These are phyloP conservation scores for Melieria omissa DNA, from an alignment of 2,888 invertebrate species.

Conservation along the genomic window DNA sequence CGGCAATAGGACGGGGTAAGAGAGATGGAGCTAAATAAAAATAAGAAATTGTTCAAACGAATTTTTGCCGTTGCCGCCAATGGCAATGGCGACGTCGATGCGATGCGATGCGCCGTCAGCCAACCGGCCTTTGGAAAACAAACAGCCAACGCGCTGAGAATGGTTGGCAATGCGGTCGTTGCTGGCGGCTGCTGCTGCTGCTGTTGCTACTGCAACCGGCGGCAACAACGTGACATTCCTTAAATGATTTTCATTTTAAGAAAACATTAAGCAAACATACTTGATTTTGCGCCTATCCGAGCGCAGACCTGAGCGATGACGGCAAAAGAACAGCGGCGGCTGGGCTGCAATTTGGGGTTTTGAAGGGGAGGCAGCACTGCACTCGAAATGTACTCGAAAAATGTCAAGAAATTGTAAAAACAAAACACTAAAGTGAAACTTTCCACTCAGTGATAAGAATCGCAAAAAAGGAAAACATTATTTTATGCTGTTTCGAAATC, in stretches of 20 bases:
- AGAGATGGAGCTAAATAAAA: neutral
- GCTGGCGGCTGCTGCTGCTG: too few relatives aligned
- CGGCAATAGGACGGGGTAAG: neutral
- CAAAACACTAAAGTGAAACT: neutral
- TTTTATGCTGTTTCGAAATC: neutral
- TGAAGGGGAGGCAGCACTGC: neutral
- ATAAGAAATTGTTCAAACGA: conserved; percentile 29
- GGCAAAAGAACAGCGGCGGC: neutral
- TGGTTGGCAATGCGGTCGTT: too few relatives aligned
- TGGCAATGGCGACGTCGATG: neutral
- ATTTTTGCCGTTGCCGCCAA: conserved; percentile 11
- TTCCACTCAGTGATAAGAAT: neutral
- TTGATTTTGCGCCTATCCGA: neutral
- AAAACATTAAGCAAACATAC: conserved; percentile 39
- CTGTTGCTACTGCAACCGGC: neutral
- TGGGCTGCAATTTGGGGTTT: neutral
- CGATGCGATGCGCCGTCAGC: too few relatives aligned
- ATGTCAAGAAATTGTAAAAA: neutral
- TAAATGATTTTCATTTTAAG: conserved; percentile 34
- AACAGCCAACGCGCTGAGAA: too few relatives aligned
- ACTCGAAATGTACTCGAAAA: neutral
- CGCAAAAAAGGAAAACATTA: too few relatives aligned
- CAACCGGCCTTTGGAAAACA: too few relatives aligned
- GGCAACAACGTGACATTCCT: conserved; percentile 38
- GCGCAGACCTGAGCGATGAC: neutral